These are phyloP conservation scores for Ceratina calcarata DNA, from an alignment of 1,140 invertebrate species.

Conservation along the genomic window DNA sequence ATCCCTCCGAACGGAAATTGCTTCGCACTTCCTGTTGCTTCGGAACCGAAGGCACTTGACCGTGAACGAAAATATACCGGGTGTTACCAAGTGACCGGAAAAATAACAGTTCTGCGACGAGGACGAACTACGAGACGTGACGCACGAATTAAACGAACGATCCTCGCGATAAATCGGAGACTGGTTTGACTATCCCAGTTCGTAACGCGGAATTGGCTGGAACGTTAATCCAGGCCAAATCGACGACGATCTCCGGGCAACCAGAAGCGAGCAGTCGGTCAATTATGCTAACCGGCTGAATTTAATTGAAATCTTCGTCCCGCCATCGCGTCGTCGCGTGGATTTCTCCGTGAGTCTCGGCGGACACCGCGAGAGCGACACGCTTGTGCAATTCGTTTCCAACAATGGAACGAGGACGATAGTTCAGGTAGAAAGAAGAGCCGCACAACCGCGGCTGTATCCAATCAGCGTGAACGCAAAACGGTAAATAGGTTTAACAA, in stretches of 20 bases:
- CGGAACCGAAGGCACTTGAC: conserved; percentile 42
- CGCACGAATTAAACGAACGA: no score
- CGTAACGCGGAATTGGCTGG: not conserved
- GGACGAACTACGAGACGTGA: not conserved
- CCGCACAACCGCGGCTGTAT: conserved; percentile 9
- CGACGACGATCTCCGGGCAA: conserved; percentile 20
- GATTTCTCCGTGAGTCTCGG: conserved; percentile 39
- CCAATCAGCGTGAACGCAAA: conserved; percentile 33
- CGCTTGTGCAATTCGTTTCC: conserved; percentile 51
- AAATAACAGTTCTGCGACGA: not conserved
- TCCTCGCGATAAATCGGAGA: not conserved
- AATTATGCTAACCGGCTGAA: conserved; percentile 50
- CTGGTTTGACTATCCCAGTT: not conserved
- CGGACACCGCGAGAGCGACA: not conserved
- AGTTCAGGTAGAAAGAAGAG: conserved; percentile 20
- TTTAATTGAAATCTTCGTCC: conserved; percentile 56
- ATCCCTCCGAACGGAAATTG: conserved; percentile 39
- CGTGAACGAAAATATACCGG: conserved; percentile 44
- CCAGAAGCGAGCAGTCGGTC: conserved; percentile 11
- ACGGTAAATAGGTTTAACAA: conserved; percentile 38
- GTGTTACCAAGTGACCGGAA: not conserved
- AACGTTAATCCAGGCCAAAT: conserved; percentile 8
- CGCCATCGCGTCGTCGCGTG: conserved; percentile 14
- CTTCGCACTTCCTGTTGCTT: conserved; percentile 39
- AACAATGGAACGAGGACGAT: conserved; percentile 52